A percentile compares a stretch with the other conserved stretches of the same genome.
Conservation (phyloP, 1,140 invertebrate genomes). For the Microplitis mediator region DNA sequence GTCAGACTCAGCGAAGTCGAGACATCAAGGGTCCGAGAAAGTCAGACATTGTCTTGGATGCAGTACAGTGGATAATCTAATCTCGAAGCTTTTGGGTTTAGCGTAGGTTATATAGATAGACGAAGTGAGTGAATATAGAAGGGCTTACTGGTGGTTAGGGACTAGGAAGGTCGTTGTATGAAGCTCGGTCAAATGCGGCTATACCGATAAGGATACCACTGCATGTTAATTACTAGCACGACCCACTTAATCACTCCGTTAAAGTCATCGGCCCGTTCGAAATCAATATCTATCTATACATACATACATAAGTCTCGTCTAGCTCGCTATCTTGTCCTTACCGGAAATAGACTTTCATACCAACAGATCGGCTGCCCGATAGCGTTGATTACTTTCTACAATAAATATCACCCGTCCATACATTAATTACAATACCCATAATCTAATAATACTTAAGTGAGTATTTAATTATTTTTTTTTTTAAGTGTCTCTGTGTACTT, state of each 20-base stretch:
- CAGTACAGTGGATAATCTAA: not conserved
- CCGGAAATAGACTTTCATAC: slow-evolving; percentile 3
- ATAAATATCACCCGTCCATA: no score
- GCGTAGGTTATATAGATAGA: not conserved
- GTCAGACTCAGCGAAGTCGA: no score
- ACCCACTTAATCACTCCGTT: slow-evolving; percentile 31
- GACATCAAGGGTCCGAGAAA: no score
- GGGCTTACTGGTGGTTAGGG: slow-evolving; percentile 10
- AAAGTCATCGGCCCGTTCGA: slow-evolving; percentile 33
- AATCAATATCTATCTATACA: slow-evolving; percentile 23
- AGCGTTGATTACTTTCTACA: not conserved
- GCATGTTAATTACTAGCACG: slow-evolving; percentile 35
- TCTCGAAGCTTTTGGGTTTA: slow-evolving; percentile 21
- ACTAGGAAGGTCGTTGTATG: not conserved
- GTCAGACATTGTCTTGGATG: not conserved
- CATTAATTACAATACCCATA: no score
- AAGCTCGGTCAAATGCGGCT: slow-evolving; percentile 16
- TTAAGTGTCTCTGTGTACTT: no score
- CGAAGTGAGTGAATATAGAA: slow-evolving; percentile 10
- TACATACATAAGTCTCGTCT: no score
- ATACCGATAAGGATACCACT: slow-evolving; percentile 30
- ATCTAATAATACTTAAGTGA: no score
- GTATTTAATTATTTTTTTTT: no score
- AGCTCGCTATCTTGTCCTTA: slow-evolving; percentile 11
- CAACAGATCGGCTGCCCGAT: slow-evolving; percentile 10